phyloP scores from a whole-genome alignment of 2,113 vertebrate genomes.

The Osmerus mordax region DNA sequence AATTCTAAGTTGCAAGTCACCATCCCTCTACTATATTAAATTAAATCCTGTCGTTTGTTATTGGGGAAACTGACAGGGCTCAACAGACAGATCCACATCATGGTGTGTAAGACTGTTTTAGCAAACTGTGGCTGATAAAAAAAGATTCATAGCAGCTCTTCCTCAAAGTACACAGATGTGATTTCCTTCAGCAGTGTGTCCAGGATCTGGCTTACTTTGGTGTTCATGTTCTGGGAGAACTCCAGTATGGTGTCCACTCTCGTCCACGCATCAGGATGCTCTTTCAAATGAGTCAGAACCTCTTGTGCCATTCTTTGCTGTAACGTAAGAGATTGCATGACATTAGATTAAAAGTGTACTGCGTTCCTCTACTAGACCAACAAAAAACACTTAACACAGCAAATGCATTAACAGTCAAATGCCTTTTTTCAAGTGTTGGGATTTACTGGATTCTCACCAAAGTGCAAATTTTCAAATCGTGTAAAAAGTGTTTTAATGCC shows the following conservation, averaged over 20 bases:
- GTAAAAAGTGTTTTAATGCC: no score
- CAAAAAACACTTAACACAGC: not conserved
- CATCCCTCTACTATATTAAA: not conserved
- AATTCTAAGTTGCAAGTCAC: no score
- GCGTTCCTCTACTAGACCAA: not conserved
- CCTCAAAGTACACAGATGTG: constrained; percentile 80
- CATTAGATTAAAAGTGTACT: not conserved
- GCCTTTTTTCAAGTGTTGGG: not conserved
- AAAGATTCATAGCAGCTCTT: constrained; percentile 57
- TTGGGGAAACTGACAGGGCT: constrained; percentile 12
- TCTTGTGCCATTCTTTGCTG: constrained; percentile 99
- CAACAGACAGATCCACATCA: constrained; percentile 4
- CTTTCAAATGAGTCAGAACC: constrained; percentile 98
- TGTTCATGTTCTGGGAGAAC: constrained; percentile 99
- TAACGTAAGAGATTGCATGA: constrained; percentile 31
- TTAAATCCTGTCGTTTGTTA: not conserved
- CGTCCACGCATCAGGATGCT: constrained; percentile 98
- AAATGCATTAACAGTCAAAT: not conserved
- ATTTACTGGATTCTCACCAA: not conserved
- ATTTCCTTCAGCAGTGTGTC: constrained; percentile 64
- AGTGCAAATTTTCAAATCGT: no score
- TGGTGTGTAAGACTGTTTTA: constrained; percentile 1
- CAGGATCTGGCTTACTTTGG: constrained; percentile 88
- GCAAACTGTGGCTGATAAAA: not conserved
- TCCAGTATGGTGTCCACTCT: constrained; percentile 99